Evolutionary conservation across 2,797 vertebrate genomes (phyloP), one percentile per base, ranked within the genome.

Genomic region (Tolypeutes matacus): DNA sequence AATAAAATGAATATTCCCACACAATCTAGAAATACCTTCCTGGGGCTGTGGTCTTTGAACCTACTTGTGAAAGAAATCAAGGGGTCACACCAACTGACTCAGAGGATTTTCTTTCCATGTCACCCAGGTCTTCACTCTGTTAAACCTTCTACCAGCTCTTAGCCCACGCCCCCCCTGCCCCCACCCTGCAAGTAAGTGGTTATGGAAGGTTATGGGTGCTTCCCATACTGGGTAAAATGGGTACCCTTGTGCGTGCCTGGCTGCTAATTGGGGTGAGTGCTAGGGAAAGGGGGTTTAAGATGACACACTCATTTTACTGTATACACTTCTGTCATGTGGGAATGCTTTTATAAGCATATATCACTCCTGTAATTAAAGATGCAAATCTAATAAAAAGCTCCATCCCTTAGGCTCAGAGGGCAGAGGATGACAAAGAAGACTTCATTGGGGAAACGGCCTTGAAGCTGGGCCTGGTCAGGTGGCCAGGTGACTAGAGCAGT

Each of bases 301-400:
- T 80, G 78, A 92, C 58, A 94, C 14, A 14, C 53, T 67, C 27
- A 6, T 46, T 93, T 92, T 90, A 64, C 82, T 75, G 31, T 27
- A 82, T 31, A 51, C 0, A 18, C 53, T 39, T 81, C 91, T 86
- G 56, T 80, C 80, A 97, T 89, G 95, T 96, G 96, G 95, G 96
- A 95, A 97, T 86, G 85, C 83, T 97, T 97, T 97, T 97, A 97
- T n/a, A 91, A 96, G 95, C 82, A 12, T 69, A 88, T 70, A 69
- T 76, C 58, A 49, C 53, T 92, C 88, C 81, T 97, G 27, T 97
- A 97, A 97, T 96, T 96, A 96, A 93, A 94, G 77, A 92, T 96
- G 81, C 88, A 92, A 78, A 92, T 94, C 95, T 90, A 94, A 85
- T 97, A 95, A 96, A 95, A 97, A 95, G 95, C 93, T 88, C 86